These are phyloP conservation scores for Scaptomyza parva DNA, from an alignment of 2,888 invertebrate species.

Conservation along the genomic window DNA sequence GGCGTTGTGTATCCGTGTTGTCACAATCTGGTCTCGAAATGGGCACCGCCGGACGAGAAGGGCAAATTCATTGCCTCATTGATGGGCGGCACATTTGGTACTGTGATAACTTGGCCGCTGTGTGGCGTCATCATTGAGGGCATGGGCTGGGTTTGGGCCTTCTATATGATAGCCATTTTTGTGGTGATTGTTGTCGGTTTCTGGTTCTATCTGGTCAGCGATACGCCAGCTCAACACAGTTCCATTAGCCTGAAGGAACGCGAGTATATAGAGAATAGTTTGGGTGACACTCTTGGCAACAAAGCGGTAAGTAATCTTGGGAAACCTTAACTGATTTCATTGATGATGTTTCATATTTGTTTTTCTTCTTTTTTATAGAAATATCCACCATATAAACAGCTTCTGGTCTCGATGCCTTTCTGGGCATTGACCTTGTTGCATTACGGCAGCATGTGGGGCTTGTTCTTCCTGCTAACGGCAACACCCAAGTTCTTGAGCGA, in stretches of 20 bases:
- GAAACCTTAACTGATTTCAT: too few species aligned
- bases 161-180: slow-evolving; percentile 87
- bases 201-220: slow-evolving; percentile 88
- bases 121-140: slow-evolving; percentile 88
- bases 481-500: slow-evolving; percentile 91
- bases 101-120: slow-evolving; percentile 89
- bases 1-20: slow-evolving; percentile 84
- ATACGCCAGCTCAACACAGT: slow-evolving; percentile 88
- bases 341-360: neutral
- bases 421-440: slow-evolving; percentile 88
- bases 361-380: slow-evolving; percentile 83
- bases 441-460: slow-evolving; percentile 91
- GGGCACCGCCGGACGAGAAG: slow-evolving; percentile 91
- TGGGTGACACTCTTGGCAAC: slow-evolving; percentile 87
- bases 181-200: slow-evolving; percentile 86
- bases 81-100: slow-evolving; percentile 90
- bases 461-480: slow-evolving; percentile 91
- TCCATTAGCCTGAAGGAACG: slow-evolving; percentile 88
- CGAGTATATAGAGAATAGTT: slow-evolving; percentile 87
- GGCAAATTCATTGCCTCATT: slow-evolving; percentile 90
- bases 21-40: slow-evolving; percentile 88
- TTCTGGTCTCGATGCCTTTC: slow-evolving; percentile 89
- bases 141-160: slow-evolving; percentile 89
- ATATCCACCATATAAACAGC: slow-evolving; percentile 87
- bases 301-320: slow-evolving; percentile 85